phyloP scores from a whole-genome alignment of 1,140 invertebrate genomes.

The Drosophila ironensis region DNA sequence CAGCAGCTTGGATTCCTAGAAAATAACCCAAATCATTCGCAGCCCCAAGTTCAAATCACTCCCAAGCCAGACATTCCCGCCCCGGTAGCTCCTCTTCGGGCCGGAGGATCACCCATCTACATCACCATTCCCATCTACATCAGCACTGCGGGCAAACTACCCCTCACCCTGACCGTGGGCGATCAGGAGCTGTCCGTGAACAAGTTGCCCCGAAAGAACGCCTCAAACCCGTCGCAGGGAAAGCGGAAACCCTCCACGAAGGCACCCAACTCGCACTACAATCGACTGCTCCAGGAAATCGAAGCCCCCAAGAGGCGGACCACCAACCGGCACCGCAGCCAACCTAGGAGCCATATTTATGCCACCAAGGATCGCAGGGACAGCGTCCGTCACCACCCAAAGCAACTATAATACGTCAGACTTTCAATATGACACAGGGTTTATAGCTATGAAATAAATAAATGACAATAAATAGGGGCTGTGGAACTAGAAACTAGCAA shows the following conservation, averaged over 20 bases:
- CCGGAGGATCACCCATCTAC: slow-evolving; percentile 46
- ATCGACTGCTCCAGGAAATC: slow-evolving; percentile 47
- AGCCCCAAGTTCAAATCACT: not conserved
- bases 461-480: slow-evolving; percentile 59
- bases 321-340: slow-evolving; percentile 66
- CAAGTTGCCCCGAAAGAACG: slow-evolving; percentile 2
- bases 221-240: not conserved
- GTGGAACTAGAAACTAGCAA: not conserved
- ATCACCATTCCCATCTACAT: slow-evolving; percentile 76
- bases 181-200: slow-evolving; percentile 52
- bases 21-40: too few species aligned
- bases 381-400: not conserved
- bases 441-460: slow-evolving; percentile 67
- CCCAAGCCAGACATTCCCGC: not conserved
- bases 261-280: slow-evolving; percentile 58
- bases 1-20: too few species aligned
- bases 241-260: slow-evolving; percentile 35
- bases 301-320: slow-evolving; percentile 42
- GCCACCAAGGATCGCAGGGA: slow-evolving; percentile 33
- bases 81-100: not conserved
- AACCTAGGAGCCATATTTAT: slow-evolving; percentile 45
- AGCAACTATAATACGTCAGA: too few species aligned
- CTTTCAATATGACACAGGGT: not conserved
- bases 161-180: slow-evolving; percentile 52
- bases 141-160: slow-evolving; percentile 43